Evolutionary conservation across 2,888 invertebrate genomes (phyloP), one percentile per base, ranked within the genome.

Genomic region (Schizaphis graminum): DNA sequence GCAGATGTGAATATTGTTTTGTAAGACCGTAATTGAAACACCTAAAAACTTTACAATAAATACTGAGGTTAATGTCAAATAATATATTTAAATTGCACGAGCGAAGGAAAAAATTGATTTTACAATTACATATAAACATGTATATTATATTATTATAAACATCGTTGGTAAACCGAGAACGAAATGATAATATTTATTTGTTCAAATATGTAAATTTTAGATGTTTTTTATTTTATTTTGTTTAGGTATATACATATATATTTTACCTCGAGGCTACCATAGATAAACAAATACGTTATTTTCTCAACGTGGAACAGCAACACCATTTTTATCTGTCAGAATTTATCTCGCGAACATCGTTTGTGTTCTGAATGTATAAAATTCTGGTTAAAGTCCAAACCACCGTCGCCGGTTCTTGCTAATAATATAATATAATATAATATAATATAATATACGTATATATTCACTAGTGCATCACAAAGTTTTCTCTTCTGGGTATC

Each of bases 151-250:
- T 88, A 77, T 77, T 77, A 77, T 77, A 41, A 8, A 77, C 77
- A 77, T 77, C 35, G 11, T 35, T 21, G 35, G 49, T 87, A 49
- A 10, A 53, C 88, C 35, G 53, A 88, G 88, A 88, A 56, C 88
- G 35, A 88, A 88, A 88, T 56, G 88, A 88, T 88, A 88, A 88
- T 88, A 88, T 88, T 88, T 88, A 88, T 88, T 88, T 88, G 88
- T 88, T 88, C 88, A 88, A 88, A 88, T 88, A 88, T 53, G 88
- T 88, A 88, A 88, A 88, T 88, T 53, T 88, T 24, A 47, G 88
- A 35, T 35, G 35, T 53, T 35, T 88, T 77, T 77, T 35, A 77
- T 77, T 77, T 77, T 77, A 77, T 77, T 77, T 77, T 35, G 77
- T 56, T 53, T 53, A 53, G 53, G 53, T 53, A 16, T 5, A 77